Evolutionary conservation across 2,797 vertebrate genomes (phyloP).

Genomic region (Argentina silus): DNA sequence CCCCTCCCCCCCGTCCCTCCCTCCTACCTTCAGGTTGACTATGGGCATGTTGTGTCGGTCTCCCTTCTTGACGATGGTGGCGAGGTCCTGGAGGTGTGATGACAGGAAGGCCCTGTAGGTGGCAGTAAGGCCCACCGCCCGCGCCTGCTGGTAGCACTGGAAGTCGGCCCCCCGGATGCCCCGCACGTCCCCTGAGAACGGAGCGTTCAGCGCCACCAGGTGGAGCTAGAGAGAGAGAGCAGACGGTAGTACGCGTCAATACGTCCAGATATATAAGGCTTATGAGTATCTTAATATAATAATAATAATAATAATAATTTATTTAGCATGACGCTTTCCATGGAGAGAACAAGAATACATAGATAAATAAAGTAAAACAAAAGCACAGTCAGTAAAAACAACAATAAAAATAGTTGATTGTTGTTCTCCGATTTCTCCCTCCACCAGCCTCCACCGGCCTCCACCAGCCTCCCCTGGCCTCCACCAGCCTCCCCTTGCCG

Average conservation of each 20-base stretch:
- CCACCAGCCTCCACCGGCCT: no score
- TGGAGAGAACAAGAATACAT: no score
- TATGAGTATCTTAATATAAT: no score
- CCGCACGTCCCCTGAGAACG: conserved; percentile 85
- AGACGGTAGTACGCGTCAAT: no score
- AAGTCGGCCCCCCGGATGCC: conserved; percentile 87
- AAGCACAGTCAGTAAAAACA: background rate
- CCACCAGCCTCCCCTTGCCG: no score
- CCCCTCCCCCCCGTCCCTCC: conserved; percentile 9
- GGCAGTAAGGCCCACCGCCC: conserved; percentile 81
- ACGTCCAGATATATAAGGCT: no score
- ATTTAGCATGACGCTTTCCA: no score
- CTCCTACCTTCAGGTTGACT: conserved; percentile 88
- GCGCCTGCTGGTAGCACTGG: conserved; percentile 94
- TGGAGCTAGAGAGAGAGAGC: conserved; percentile 82
- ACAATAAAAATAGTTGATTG: no score
- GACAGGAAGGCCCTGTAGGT: conserved; percentile 96
- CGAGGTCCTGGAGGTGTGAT: conserved; percentile 92
- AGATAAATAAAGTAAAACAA: background rate
- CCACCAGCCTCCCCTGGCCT: no score
- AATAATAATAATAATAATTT: no score
- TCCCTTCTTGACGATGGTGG: conserved; percentile 86
- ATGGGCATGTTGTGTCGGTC: conserved; percentile 85
- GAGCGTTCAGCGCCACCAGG: conserved; percentile 88
- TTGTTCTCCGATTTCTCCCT: no score